phyloP scores from a whole-genome alignment of 92 coral and sea anemone genomes.

The Pocillopora meandrina region DNA sequence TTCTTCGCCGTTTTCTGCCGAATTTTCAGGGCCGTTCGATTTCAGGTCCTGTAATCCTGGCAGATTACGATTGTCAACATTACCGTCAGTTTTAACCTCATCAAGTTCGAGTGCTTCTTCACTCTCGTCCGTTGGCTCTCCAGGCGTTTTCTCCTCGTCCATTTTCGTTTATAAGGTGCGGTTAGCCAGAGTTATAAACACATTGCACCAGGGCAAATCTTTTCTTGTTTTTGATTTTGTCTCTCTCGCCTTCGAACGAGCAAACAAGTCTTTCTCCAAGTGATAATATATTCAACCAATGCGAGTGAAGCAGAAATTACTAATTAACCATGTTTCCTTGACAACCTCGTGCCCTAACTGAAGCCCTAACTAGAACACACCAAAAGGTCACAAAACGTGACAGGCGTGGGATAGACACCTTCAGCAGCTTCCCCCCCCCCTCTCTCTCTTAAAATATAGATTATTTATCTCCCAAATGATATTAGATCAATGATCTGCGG shows the following conservation, averaged over 20 bases:
- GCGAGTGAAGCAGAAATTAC: conserved; percentile 7
- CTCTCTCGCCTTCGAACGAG: not conserved
- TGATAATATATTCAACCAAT: conserved; percentile 21
- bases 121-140: not conserved
- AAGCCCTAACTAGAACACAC: not conserved
- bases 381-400: not conserved
- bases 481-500: too few relatives aligned
- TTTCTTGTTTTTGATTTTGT: not conserved
- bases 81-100: conserved; percentile 22
- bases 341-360: not conserved
- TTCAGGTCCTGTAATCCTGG: conserved; percentile 8
- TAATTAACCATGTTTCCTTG: conserved; percentile 38
- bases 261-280: conserved; percentile 23
- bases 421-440: too few relatives aligned
- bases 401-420: not conserved
- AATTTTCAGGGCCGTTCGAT: not conserved
- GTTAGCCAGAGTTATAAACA: conserved; percentile 27
- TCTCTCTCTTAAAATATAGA: not conserved
- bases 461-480: not conserved
- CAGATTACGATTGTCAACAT: conserved; percentile 24
- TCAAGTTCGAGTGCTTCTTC: conserved; percentile 8
- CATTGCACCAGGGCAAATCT: not conserved
- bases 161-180: conserved; percentile 16
- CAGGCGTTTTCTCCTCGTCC: conserved; percentile 5
- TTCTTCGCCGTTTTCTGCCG: not conserved